Base-by-base conservation (phyloP, 2,888 invertebrate genomes). In the Nycteola revayana region DNA sequence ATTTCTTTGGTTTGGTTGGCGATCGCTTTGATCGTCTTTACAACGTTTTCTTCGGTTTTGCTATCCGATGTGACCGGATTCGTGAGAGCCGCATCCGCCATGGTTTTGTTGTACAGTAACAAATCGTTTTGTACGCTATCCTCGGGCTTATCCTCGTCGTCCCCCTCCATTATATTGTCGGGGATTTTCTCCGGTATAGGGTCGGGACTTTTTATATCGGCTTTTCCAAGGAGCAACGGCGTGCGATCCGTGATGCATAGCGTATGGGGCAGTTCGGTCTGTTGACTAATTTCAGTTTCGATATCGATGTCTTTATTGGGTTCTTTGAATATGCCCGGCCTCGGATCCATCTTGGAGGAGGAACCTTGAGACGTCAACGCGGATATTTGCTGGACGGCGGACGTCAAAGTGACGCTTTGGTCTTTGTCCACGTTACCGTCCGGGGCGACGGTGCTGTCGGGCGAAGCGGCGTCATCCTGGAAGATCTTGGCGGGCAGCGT, bases 401-500 rank as follows among this genome's bases (percentile, higher is more conserved):
- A 40, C 36, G 60, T 63, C 18, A 56, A 50, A 38, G 51, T 68
- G 20, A 67, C 70, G 8, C 62, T 44, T 1, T 44, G 41, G 18
- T 77, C 75, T 25, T 61, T 67, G 2, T 73, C 75, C 1, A 60
- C 41, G 40, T 61, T 65, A 37, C 49, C 65, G 41, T 84, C 86
- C 1, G 74, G 60, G 0, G 66, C 53, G 2, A 79, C 77, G 1
- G 87, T 80, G 40, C 86, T 82, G 46, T 92, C 92, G 0, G 92
- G 92, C 0, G 92, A 92, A 0, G 91, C 90, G 0, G 90, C 91
- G 48, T 92, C 92, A 52, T 93, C 92, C 67, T 93, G 92, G 62
- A 93, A 92, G 59, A 92, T 92, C 65, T 92, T 92, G 4, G 91
- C 92, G 0, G 93, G 92, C 9, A 92, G 74, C 5, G 90, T 90